Evolutionary conservation across 2,797 vertebrate genomes (phyloP), one percentile per base, ranked within the genome.

Genomic region (Leptoclinus maculatus): DNA sequence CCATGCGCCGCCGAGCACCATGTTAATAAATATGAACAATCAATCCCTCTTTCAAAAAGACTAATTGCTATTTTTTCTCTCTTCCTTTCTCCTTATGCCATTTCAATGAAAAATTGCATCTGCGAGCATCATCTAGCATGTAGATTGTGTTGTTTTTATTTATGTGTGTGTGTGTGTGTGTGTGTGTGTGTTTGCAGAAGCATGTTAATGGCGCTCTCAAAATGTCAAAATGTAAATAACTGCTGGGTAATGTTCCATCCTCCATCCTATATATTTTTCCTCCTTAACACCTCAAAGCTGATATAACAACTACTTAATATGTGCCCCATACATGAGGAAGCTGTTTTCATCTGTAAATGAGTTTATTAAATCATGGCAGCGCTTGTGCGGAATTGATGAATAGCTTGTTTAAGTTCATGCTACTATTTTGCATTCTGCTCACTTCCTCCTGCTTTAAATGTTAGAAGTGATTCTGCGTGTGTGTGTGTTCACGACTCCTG

Each of bases 361-460:
- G 53, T 82, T 92, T 80, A 89, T 91, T 89, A 87, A 92, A 90
- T 84, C 84, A 80, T 47, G 59, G 16, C 74, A 68, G 76, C 39
- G 25, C 57, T 76, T 72, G 66, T 79, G 69, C 74, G 53, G 79
- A 82, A 87, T 89, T 66, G 70, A 62, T 73, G 77, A 87, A 83
- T 56, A 71, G 79, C 43, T 45, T 69, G 34, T 67, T 79, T n/a
- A 64, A 71, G 67, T 78, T 74, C 27, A 70, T 74, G 53, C 25
- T 49, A n/a, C 54, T 65, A 59, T 82, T 82, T 39, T 74, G 54
- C 27, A 81, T 85, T 87, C 71, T 49, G 66, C 64, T 81, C 76
- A 73, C 80, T 59, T 9, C 16, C 45, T 65, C 49, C 51, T 29
- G n/a, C 36, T 72, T 62, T 66, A 39, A 7, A 58, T 69, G 53